Evolutionary conservation across 2,113 vertebrate species (phyloP).

Genomic region (Holacanthus passer): DNA sequence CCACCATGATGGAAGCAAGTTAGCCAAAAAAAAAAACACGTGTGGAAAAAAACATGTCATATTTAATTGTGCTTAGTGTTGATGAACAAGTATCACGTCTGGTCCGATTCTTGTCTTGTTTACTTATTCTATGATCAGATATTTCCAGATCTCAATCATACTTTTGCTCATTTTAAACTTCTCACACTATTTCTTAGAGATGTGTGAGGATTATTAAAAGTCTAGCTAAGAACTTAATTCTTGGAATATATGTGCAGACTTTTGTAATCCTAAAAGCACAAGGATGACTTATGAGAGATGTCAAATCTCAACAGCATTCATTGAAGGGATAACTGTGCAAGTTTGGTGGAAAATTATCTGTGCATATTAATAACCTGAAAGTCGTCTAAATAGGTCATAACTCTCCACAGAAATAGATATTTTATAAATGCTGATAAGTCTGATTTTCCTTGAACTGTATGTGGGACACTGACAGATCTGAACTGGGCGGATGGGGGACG

Average conservation of each 20-base stretch:
- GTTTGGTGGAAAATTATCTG: not conserved
- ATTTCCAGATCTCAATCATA: not conserved
- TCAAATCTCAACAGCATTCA: not conserved
- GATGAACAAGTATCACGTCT: not conserved
- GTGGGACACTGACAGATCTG: constrained; percentile 18
- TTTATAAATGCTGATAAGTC: constrained; percentile 23
- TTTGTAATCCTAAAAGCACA: not conserved
- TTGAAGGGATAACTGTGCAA: not conserved
- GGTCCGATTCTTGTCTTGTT: not conserved
- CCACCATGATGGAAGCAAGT: not conserved
- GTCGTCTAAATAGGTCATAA: constrained; percentile 19
- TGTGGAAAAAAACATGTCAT: not conserved
- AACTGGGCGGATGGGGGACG: not conserved
- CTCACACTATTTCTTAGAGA: not conserved
- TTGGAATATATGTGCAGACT: not conserved
- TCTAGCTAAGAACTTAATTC: not conserved
- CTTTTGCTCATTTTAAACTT: not conserved
- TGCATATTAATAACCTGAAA: constrained; percentile 8
- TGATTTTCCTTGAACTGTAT: constrained; percentile 8
- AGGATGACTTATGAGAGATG: not conserved
- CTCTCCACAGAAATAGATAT: constrained; percentile 19
- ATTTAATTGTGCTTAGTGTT: too few species aligned
- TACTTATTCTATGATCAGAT: not conserved
- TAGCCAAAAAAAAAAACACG: not conserved
- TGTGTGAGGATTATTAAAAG: constrained; percentile 12